A percentile compares a stretch with the other conserved stretches of the same genome.
phyloP scores from a whole-genome alignment of 2,888 invertebrate species.

The Oxycera nigricornis region DNA sequence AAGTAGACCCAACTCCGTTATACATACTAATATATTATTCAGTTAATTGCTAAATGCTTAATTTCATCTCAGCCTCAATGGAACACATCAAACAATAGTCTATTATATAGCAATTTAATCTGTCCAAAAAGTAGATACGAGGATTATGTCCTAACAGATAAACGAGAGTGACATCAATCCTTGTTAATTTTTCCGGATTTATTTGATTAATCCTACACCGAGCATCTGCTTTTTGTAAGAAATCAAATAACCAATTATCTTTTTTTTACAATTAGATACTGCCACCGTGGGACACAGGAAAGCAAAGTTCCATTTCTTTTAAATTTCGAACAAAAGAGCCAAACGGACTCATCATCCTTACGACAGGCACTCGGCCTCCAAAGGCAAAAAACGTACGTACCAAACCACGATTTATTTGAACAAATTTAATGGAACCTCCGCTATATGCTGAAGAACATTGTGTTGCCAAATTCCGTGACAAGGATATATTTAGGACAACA shows the following conservation, averaged over 20 bases:
- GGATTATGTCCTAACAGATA: no score
- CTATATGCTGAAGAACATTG: background rate
- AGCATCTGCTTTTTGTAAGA: background rate
- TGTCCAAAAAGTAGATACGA: no score
- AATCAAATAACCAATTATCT: conserved; percentile 29
- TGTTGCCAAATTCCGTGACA: background rate
- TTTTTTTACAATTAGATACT: conserved; percentile 65
- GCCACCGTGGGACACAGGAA: conserved; percentile 91
- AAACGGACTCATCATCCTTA: conserved; percentile 92
- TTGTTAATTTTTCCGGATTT: background rate
- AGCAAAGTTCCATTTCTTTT: conserved; percentile 88
- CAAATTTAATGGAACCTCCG: background rate
- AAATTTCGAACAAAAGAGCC: conserved; percentile 96
- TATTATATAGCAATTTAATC: no score
- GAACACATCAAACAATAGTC: no score
- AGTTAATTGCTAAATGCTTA: no score
- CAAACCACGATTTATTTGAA: background rate
- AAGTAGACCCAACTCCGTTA: no score
- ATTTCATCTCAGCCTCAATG: no score
- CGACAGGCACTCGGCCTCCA: conserved; percentile 80
- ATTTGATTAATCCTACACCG: background rate
- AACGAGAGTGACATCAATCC: no score
- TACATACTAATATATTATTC: no score
- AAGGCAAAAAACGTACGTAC: conserved; percentile 67
- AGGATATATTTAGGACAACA: background rate